Evolutionary conservation across 1,140 invertebrate species (phyloP).

Genomic region (Drosophila mojavensis): DNA sequence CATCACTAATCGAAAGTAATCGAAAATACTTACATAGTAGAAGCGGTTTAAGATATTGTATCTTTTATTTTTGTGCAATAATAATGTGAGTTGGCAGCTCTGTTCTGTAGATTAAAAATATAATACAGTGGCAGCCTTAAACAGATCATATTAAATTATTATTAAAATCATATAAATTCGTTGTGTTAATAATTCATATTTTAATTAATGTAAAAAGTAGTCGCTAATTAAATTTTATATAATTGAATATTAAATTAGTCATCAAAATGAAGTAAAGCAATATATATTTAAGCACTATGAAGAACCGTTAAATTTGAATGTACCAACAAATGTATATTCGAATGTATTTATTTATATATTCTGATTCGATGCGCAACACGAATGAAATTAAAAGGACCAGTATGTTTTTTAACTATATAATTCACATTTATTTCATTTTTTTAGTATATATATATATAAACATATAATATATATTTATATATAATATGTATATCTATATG

Average conservation of each 20-base stretch:
- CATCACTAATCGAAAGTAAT: neutral
- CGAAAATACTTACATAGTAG: neutral
- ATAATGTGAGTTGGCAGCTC: neutral
- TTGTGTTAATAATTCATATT: too few species aligned
- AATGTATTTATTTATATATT: slow-evolving; percentile 4
- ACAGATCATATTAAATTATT: neutral
- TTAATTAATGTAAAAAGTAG: too few species aligned
- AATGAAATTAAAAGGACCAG: slow-evolving; percentile 26
- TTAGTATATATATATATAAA: slow-evolving; percentile 20
- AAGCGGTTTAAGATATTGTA: neutral
- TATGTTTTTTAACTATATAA: slow-evolving; percentile 33
- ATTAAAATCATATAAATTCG: neutral
- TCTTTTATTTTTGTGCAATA: neutral
- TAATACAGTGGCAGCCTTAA: neutral
- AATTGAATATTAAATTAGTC: too few species aligned
- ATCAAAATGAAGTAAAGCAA: too few species aligned
- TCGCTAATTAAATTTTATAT: too few species aligned
- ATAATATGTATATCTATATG: slow-evolving; percentile 35
- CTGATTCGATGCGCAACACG: neutral
- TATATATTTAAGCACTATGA: too few species aligned
- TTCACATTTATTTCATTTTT: slow-evolving; percentile 19
- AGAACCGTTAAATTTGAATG: neutral
- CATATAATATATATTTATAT: slow-evolving; percentile 37
- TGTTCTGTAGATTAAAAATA: too few species aligned
- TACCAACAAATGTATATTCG: too few species aligned